Conservation (phyloP, 1,140 invertebrate species). For the Mylabris phalerata region DNA sequence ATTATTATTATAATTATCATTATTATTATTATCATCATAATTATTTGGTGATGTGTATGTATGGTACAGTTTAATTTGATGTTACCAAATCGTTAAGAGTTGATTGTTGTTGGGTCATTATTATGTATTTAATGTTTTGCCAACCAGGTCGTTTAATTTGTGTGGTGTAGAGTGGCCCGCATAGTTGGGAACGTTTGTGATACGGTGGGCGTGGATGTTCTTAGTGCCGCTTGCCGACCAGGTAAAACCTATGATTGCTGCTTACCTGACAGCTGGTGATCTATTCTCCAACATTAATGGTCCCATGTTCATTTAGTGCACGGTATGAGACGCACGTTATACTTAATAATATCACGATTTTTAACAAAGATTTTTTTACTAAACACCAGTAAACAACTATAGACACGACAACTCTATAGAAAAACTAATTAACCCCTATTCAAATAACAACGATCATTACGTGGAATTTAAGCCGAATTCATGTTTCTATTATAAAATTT, state of each 20-base stretch:
- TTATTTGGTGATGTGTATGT: background rate
- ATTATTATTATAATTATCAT: no score
- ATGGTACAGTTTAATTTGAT: background rate
- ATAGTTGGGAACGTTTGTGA: slow-evolving; percentile 27
- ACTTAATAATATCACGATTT: slow-evolving; percentile 13
- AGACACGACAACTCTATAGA: background rate
- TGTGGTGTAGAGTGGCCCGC: slow-evolving; percentile 21
- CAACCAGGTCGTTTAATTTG: slow-evolving; percentile 17
- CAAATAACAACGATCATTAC: background rate
- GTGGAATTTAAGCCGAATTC: background rate
- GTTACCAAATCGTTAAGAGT: slow-evolving; percentile 11
- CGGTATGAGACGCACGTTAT: slow-evolving; percentile 19
- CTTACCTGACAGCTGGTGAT: slow-evolving; percentile 34
- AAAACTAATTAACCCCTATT: background rate
- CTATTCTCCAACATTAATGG: slow-evolving; percentile 35
- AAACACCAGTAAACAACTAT: slow-evolving; percentile 2
- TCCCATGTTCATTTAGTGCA: slow-evolving; percentile 29
- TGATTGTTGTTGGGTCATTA: slow-evolving; percentile 14
- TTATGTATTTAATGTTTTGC: slow-evolving; percentile 19
- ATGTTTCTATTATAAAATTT: no score
- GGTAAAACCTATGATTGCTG: slow-evolving; percentile 30
- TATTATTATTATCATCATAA: no score
- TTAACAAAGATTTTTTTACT: slow-evolving; percentile 3
- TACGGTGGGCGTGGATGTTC: slow-evolving; percentile 31
- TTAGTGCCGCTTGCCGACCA: slow-evolving; percentile 32